Evolutionary conservation across 2,888 invertebrate genomes (phyloP).

Genomic region (Tupiocoris notatus): DNA sequence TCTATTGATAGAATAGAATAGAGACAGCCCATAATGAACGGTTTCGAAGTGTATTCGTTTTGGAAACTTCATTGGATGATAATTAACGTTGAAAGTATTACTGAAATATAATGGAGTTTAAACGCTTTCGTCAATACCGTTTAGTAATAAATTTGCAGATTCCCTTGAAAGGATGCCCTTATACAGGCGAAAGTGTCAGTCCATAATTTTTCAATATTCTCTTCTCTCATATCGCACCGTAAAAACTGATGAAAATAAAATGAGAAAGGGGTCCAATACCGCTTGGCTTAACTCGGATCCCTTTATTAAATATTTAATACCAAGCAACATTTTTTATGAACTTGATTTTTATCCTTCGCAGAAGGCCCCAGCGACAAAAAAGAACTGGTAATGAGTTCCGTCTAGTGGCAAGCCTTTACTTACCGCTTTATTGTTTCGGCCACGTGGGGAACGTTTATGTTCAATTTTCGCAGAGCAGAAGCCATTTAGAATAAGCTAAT

Average conservation of each 20-base stretch:
- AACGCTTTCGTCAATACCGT: no score
- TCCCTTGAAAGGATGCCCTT: no score
- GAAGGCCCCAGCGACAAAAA: not conserved
- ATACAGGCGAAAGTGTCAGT: not conserved
- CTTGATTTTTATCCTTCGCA: not conserved
- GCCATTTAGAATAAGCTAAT: not conserved
- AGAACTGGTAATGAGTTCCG: not conserved
- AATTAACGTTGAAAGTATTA: no score
- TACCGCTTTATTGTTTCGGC: not conserved
- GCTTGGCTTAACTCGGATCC: not conserved
- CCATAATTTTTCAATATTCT: conserved; percentile 13
- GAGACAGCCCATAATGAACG: no score
- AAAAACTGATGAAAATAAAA: conserved; percentile 9
- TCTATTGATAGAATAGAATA: no score
- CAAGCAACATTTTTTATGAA: not conserved
- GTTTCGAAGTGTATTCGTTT: no score
- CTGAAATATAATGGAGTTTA: no score
- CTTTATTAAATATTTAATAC: conserved; percentile 22
- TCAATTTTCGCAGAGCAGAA: not conserved
- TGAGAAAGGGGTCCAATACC: conserved; percentile 14
- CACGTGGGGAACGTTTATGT: not conserved
- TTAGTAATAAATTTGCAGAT: no score
- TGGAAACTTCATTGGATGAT: no score
- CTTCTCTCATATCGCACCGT: conserved; percentile 4
- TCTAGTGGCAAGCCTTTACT: not conserved